Base-by-base conservation (phyloP, 37 sponge, comb jelly and placozoan species). In the Chondrilla cf. caribensis region DNA sequence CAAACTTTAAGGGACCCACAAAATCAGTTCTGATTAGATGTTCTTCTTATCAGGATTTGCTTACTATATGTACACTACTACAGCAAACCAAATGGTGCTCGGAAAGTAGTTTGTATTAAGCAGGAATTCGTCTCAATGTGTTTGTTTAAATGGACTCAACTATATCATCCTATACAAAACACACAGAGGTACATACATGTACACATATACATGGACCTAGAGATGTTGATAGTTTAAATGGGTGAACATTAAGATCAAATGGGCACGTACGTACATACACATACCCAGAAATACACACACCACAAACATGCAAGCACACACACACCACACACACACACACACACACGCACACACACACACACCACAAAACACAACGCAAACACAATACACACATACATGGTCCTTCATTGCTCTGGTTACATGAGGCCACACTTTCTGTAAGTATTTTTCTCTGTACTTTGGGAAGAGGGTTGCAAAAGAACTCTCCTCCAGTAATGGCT, bases 381-480 rank as follows among this genome's bases (percentile, higher is more conserved):
- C 60, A 59, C 2, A 6, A n/a, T 26, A n/a, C n/a, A n/a, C 44
- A 73, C 84, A 88, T 39, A 92, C 95, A 32, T 85, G 84, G 38
- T 95, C 92, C 75, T 93, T 97, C 54, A 94, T 86, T 2, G 79
- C 37, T 43, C 83, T 58, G 0, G 78, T 84, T 38, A 98, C 93
- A 60, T 92, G 95, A 24, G 93, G 90, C 99, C 99, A 96, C 31
- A 87, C 95, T 78, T 94, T 66, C 81, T 90, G 87, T 1, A 99
- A 84, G 84, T 96, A 96, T 47, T 86, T 92, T 85, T 99, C 99
- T 65, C 99, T 54, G 79, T 99, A 99, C 60, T 92, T 94, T 1
- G 99, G 99, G 79, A 99, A 99, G 42, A 99, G 88, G 65, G 97
- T 96, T 18, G 99, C 95, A 88, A 99, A 96, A 32, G 95, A 96